These are phyloP conservation scores for Anableps anableps DNA, from an alignment of 2,797 vertebrate species.

Conservation along the genomic window DNA sequence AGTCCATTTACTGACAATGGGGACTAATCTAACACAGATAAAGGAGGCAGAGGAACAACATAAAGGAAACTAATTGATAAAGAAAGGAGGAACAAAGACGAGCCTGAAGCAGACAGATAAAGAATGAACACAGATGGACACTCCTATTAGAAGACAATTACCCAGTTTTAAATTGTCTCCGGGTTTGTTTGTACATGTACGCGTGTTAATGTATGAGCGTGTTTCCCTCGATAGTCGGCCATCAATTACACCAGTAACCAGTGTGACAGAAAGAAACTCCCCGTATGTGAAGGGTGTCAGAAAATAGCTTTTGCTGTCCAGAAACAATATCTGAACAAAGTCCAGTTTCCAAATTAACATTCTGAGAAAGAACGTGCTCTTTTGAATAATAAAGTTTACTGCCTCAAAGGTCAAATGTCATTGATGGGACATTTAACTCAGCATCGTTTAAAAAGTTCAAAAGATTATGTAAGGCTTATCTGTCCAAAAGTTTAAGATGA, in stretches of 20 bases:
- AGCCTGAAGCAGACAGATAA: constrained; percentile 42
- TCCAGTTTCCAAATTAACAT: constrained; percentile 8
- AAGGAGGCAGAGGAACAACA: constrained; percentile 30
- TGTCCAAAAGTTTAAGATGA: constrained; percentile 7
- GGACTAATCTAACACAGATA: constrained; percentile 43
- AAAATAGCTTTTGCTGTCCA: neutral
- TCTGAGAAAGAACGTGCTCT: neutral
- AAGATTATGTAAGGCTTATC: constrained; percentile 4
- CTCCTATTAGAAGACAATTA: constrained; percentile 53
- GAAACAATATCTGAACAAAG: neutral
- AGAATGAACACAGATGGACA: constrained; percentile 36
- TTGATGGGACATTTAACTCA: constrained; percentile 1
- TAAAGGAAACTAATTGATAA: constrained; percentile 49
- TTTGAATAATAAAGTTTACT: constrained; percentile 13
- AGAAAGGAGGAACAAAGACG: constrained; percentile 27
- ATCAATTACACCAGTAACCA: neutral
- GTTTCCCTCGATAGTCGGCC: neutral
- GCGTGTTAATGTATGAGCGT: neutral
- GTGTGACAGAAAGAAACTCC: neutral
- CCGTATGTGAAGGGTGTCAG: neutral
- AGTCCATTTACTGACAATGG: constrained; percentile 34
- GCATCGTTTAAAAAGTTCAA: neutral
- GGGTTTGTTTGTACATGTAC: constrained; percentile 13
- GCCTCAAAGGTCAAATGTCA: constrained; percentile 9
- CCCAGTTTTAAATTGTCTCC: constrained; percentile 26